phyloP scores from a whole-genome alignment of 2,113 vertebrate genomes.

The Ptilorrhoa leucosticta region DNA sequence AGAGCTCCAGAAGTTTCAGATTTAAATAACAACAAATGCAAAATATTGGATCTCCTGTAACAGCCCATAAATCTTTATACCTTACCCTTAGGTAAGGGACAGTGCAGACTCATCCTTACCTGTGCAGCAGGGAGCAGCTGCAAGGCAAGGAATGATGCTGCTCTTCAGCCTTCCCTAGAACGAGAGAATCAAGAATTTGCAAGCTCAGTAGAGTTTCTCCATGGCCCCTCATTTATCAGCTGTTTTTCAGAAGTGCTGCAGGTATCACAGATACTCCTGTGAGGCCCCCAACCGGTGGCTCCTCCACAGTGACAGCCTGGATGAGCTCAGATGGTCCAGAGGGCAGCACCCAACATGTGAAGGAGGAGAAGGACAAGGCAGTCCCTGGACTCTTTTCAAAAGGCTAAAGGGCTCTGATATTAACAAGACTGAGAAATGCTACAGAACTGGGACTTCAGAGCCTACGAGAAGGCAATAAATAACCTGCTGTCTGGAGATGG shows the following conservation, averaged over 20 bases:
- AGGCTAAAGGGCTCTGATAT: background rate
- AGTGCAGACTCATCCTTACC: background rate
- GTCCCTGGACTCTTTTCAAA: background rate
- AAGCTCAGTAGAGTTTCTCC: background rate
- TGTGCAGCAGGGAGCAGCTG: background rate
- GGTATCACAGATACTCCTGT: background rate
- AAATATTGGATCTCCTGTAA: background rate
- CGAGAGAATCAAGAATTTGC: background rate
- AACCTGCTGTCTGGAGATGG: background rate
- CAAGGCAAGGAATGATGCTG: background rate
- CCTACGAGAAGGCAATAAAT: background rate
- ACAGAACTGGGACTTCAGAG: background rate
- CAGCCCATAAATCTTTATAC: background rate
- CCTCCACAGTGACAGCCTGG: background rate
- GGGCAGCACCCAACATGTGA: background rate
- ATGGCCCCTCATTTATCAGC: background rate
- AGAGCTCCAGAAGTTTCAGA: background rate
- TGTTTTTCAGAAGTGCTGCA: background rate
- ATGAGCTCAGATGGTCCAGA: background rate
- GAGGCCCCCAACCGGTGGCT: background rate
- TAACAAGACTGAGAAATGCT: background rate
- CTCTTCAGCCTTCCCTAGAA: background rate
- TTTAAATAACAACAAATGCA: background rate
- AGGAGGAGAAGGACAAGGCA: background rate
- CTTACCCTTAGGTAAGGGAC: background rate